Evolutionary conservation across 2,797 vertebrate species (phyloP).

Genomic region (Falco cherrug): DNA sequence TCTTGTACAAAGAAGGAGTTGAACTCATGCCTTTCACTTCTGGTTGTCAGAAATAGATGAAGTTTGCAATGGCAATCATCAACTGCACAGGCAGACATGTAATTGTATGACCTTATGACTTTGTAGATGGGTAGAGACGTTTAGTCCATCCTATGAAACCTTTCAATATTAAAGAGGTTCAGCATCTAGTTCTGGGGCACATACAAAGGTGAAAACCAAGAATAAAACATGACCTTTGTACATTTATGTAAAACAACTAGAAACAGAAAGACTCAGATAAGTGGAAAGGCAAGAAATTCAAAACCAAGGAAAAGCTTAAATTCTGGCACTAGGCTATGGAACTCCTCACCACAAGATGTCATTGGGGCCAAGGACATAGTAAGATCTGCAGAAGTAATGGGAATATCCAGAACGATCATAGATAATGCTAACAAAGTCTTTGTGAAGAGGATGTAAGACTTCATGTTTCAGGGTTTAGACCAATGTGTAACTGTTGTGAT

Average conservation of each 20-base stretch:
- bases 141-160: not conserved
- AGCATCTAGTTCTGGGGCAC: not conserved
- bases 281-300: not conserved
- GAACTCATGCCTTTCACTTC: not conserved
- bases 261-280: not conserved
- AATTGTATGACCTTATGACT: not conserved
- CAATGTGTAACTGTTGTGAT: not conserved
- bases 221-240: not conserved
- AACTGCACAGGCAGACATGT: not conserved
- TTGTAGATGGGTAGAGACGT: not conserved
- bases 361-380: not conserved
- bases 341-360: not conserved
- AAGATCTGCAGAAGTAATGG: not conserved
- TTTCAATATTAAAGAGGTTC: not conserved
- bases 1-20: not conserved
- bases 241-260: not conserved
- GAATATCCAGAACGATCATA: not conserved
- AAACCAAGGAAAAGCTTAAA: not conserved
- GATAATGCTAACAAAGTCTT: not conserved
- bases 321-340: not conserved
- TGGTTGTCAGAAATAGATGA: not conserved
- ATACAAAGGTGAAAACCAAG: not conserved
- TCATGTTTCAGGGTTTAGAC: not conserved
- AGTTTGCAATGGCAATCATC: not conserved
- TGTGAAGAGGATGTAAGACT: not conserved